Evolutionary conservation across 2,797 vertebrate species (phyloP).

Genomic region (Glyptemys insculpta): DNA sequence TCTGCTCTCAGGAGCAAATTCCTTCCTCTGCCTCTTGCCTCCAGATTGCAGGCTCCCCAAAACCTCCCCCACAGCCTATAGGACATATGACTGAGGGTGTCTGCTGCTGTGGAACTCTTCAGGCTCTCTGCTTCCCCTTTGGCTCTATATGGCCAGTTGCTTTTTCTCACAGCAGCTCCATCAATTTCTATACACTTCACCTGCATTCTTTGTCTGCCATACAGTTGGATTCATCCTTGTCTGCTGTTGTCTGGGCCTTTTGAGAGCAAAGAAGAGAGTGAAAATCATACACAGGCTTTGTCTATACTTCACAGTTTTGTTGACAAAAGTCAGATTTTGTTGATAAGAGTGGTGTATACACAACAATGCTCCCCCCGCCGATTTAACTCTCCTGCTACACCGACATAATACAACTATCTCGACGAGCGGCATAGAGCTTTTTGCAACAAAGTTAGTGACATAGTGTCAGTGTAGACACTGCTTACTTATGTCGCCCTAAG

Average conservation of each 20-base stretch:
- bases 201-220: background rate
- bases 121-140: background rate
- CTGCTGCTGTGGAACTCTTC: background rate
- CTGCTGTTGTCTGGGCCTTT: accelerated
- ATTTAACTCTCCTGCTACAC: no score
- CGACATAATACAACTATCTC: no score
- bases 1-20: background rate
- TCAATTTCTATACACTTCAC: background rate
- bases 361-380: no score
- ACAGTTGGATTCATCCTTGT: background rate
- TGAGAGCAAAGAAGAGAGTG: background rate
- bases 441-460: no score
- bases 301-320: no score
- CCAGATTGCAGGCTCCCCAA: background rate
- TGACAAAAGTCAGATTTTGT: no score
- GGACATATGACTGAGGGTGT: background rate
- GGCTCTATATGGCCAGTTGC: accelerated
- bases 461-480: no score
- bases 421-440: no score
- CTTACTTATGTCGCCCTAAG: no score
- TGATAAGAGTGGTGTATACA: no score
- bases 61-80: no score
- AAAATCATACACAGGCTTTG: background rate
- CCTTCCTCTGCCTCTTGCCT: background rate
- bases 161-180: background rate